These are phyloP conservation scores for Musca vetustissima DNA, from an alignment of 1,140 invertebrate species.

Conservation along the genomic window DNA sequence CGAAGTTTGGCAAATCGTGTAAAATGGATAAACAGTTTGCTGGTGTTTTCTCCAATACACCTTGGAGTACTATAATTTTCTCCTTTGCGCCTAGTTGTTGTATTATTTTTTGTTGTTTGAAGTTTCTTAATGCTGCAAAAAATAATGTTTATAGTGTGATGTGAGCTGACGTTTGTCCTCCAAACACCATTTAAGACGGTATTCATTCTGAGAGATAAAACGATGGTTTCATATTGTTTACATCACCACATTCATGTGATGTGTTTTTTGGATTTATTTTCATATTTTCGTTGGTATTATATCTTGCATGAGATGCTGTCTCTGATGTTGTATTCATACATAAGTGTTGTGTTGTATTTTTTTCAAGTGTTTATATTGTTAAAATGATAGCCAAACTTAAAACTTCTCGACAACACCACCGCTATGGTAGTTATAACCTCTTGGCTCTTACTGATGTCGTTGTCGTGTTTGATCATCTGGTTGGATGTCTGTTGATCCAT, in stretches of 20 bases:
- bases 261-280: not conserved
- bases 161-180: too few species aligned
- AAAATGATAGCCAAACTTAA: not conserved
- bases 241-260: not conserved
- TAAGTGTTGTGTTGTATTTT: constrained; percentile 18
- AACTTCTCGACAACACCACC: not conserved
- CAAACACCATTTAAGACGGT: too few species aligned
- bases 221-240: not conserved
- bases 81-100: constrained; percentile 29
- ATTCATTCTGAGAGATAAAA: too few species aligned
- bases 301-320: not conserved
- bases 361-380: constrained; percentile 21
- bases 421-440: not conserved
- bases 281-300: not conserved
- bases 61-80: constrained; percentile 28
- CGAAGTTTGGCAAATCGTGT: too few species aligned
- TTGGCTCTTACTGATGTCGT: not conserved
- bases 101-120: not conserved
- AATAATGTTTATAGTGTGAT: too few species aligned
- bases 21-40: too few species aligned
- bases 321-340: not conserved
- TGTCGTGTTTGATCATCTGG: not conserved
- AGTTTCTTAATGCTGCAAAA: not conserved
- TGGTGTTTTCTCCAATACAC: not conserved
- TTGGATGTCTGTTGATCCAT: not conserved